These are phyloP conservation scores for Chrysolina americana DNA, from an alignment of 2,888 invertebrate genomes.

Conservation along the genomic window DNA sequence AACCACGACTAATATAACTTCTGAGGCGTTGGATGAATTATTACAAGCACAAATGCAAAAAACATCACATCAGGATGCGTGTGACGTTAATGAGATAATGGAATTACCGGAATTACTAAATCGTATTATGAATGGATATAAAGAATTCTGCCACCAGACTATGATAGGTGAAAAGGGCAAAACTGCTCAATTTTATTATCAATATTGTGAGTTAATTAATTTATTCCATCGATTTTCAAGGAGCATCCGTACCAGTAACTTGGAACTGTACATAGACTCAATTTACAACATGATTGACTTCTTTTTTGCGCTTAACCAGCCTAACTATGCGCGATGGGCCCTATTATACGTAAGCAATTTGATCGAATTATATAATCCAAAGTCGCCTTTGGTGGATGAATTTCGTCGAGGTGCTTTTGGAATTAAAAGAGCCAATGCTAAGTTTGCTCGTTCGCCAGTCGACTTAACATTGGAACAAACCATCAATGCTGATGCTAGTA, in stretches of 20 bases:
- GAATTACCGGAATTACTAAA: conserved; percentile 36
- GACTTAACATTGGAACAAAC: conserved; percentile 54
- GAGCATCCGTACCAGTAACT: conserved; percentile 38
- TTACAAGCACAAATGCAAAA: conserved; percentile 37
- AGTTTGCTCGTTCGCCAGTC: conserved; percentile 50
- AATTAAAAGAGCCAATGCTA: conserved; percentile 50
- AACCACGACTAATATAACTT: conserved; percentile 34
- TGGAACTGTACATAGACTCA: conserved; percentile 34
- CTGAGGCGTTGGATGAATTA: conserved; percentile 33
- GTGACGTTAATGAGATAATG: conserved; percentile 36
- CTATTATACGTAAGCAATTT: conserved; percentile 36
- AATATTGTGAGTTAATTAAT: conserved; percentile 35
- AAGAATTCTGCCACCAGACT: conserved; percentile 36
- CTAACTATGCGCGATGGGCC: conserved; percentile 34
- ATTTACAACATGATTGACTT: conserved; percentile 25
- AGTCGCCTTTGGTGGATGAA: conserved; percentile 28
- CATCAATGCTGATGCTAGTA: conserved; percentile 52
- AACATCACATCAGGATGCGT: conserved; percentile 30
- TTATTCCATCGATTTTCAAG: conserved; percentile 37
- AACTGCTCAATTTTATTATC: conserved; percentile 37
- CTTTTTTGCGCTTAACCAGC: conserved; percentile 29
- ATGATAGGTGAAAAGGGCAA: conserved; percentile 32
- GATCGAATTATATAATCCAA: conserved; percentile 20
- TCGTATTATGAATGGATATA: conserved; percentile 31
- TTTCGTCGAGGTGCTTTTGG: conserved; percentile 51